Percentiles rank a stretch among this genome's conserved stretches.
These are phyloP conservation scores for Drosophila sechellia DNA, from an alignment of 1,140 invertebrate species.

Conservation along the genomic window DNA sequence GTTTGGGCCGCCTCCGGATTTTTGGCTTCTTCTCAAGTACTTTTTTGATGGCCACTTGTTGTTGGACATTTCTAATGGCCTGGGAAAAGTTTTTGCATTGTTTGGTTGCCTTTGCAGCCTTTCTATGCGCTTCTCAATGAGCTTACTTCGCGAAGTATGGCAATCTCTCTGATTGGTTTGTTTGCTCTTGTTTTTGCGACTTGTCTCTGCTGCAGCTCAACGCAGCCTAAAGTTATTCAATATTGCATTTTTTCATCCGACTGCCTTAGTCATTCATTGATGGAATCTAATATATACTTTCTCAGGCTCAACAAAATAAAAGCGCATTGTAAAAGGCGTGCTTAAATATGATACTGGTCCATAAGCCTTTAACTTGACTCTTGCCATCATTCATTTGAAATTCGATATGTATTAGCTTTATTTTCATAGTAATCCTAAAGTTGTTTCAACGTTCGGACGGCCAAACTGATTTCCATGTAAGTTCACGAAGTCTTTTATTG, in stretches of 20 bases:
- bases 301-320: not conserved
- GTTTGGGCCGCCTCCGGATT: not conserved
- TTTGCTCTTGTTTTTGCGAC: conserved; percentile 7
- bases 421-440: not conserved
- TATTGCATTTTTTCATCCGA: not conserved
- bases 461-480: not conserved
- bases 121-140: conserved; percentile 19
- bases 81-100: conserved; percentile 19
- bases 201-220: not conserved
- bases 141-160: conserved; percentile 28
- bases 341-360: not conserved
- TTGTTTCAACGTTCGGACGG: too few relatives aligned
- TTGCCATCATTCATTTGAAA: conserved; percentile 4
- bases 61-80: conserved; percentile 43
- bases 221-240: conserved; percentile 1
- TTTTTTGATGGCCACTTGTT: conserved; percentile 35
- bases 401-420: not conserved
- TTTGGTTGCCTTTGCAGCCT: conserved; percentile 11
- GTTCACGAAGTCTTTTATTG: not conserved
- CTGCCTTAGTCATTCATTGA: conserved; percentile 4
- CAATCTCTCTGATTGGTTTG: conserved; percentile 37
- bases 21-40: conserved; percentile 11
- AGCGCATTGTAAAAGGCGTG: not conserved
- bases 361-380: too few relatives aligned
- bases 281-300: not conserved